A percentile compares a stretch with the other conserved stretches of the same genome.
phyloP scores from a whole-genome alignment of 2,113 vertebrate species.

The Chinchilla lanigera region DNA sequence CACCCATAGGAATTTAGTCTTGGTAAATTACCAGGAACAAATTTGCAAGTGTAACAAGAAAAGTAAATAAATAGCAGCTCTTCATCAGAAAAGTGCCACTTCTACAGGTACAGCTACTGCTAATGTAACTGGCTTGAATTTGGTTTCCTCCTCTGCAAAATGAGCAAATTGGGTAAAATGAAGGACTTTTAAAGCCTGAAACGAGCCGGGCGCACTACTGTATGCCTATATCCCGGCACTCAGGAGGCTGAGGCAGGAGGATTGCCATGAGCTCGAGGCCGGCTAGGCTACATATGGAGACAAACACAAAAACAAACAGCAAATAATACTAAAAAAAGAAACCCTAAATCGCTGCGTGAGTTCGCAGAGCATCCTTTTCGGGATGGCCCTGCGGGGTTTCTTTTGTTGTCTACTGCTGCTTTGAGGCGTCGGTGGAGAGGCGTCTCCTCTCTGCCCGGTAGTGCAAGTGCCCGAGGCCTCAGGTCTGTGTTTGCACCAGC shows the following conservation, averaged over 20 bases:
- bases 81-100: background rate
- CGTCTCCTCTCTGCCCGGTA: accelerated
- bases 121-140: background rate
- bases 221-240: background rate
- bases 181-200: background rate
- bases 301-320: background rate
- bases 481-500: background rate
- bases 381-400: background rate
- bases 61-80: background rate
- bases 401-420: background rate
- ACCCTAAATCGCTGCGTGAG: background rate
- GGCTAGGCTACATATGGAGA: background rate
- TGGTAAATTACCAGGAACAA: background rate
- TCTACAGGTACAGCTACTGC: background rate
- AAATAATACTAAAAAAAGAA: background rate
- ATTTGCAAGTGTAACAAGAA: background rate
- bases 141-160: background rate
- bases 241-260: background rate
- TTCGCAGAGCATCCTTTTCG: background rate
- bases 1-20: background rate
- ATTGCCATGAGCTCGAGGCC: background rate
- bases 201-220: background rate
- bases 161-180: background rate
- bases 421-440: background rate
- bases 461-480: background rate